Evolutionary conservation across 2,888 invertebrate genomes (phyloP).

Genomic region (Acronicta leporina): DNA sequence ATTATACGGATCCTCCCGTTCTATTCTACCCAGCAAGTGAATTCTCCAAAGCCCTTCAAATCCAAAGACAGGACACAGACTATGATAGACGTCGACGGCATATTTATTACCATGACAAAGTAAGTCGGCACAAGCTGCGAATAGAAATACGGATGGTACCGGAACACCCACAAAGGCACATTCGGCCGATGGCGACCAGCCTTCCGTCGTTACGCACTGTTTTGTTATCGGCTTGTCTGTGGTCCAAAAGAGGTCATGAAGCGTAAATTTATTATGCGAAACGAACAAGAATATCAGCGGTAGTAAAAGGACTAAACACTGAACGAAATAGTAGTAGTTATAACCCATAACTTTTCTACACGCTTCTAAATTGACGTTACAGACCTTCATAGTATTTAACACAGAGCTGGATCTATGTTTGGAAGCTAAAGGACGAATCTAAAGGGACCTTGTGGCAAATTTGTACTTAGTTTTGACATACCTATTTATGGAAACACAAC

Average conservation of each 20-base stretch:
- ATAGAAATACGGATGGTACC: slow-evolving; percentile 58
- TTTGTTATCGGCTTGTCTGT: slow-evolving; percentile 64
- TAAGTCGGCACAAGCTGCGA: slow-evolving; percentile 39
- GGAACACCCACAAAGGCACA: slow-evolving; percentile 79
- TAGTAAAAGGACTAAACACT: no score
- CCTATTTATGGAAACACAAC: no score
- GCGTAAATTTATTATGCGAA: slow-evolving; percentile 34
- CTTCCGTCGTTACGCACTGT: slow-evolving; percentile 84
- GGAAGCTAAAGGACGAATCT: no score
- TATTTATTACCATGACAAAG: slow-evolving; percentile 60
- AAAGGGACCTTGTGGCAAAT: no score
- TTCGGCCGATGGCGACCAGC: slow-evolving; percentile 64
- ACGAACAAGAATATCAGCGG: background rate
- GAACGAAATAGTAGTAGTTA: no score
- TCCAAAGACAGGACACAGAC: slow-evolving; percentile 21
- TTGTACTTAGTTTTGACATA: no score
- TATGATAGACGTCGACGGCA: slow-evolving; percentile 22
- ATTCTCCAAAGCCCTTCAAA: slow-evolving; percentile 30
- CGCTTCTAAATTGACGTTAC: no score
- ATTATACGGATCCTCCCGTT: background rate
- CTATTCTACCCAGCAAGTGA: slow-evolving; percentile 3
- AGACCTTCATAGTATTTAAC: no score
- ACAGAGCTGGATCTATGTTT: no score
- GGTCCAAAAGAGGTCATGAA: slow-evolving; percentile 34
- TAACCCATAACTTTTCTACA: no score